Evolutionary conservation across 1,140 invertebrate species (phyloP).

Genomic region (Drosophila ironensis): DNA sequence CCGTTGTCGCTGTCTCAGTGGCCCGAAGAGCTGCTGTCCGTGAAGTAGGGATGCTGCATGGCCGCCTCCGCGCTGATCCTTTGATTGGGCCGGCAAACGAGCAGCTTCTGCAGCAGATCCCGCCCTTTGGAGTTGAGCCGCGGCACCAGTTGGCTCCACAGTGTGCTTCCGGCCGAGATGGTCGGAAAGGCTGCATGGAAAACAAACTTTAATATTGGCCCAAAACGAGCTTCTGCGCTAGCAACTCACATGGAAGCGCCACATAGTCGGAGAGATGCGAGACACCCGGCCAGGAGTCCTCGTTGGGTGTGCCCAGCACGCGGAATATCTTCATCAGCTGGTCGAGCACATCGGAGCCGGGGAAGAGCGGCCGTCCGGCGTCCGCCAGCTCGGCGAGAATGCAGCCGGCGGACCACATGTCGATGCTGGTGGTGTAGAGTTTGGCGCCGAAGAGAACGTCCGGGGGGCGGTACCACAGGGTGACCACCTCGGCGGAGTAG

Average conservation of each 20-base stretch:
- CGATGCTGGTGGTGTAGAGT: conserved; percentile 99
- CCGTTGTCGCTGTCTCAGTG: too few species aligned
- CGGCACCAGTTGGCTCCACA: conserved; percentile 92
- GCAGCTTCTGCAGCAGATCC: conserved; percentile 95
- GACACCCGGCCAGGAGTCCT: conserved; percentile 97
- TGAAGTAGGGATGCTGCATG: conserved; percentile 97
- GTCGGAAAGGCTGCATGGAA: conserved; percentile 87
- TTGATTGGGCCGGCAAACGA: conserved; percentile 97
- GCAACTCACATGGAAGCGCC: conserved; percentile 90
- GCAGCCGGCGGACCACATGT: conserved; percentile 99
- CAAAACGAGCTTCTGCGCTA: too few species aligned
- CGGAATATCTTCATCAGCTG: conserved; percentile 99
- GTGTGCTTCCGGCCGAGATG: too few species aligned
- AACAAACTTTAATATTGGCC: too few species aligned
- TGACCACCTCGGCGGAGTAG: conserved; percentile 99
- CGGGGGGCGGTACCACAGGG: conserved; percentile 97
- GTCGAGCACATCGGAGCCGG: conserved; percentile 99
- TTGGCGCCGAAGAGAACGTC: conserved; percentile 99
- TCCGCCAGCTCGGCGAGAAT: conserved; percentile 97
- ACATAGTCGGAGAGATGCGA: conserved; percentile 98
- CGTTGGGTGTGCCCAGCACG: conserved; percentile 96
- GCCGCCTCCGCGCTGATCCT: conserved; percentile 97
- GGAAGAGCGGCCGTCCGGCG: conserved; percentile 93
- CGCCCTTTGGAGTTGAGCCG: conserved; percentile 96
- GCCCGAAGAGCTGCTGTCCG: conserved; percentile 84